Evolutionary conservation across 2,888 invertebrate genomes (phyloP), one percentile per base, ranked within the genome.

Genomic region (Synanthedon myopaeformis): DNA sequence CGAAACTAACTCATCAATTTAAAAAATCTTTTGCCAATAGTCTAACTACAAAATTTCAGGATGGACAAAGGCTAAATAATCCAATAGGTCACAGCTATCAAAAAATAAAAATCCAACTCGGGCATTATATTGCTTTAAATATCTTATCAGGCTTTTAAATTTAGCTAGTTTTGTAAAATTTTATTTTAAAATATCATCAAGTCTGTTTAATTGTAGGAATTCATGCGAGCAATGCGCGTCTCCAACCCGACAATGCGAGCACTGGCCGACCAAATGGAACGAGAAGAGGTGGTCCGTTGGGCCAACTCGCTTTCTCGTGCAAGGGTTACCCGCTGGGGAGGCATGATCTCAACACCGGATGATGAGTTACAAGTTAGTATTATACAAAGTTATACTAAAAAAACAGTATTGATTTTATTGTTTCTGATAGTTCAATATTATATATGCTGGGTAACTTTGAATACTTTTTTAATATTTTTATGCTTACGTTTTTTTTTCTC

Each of bases 311-410:
- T 97, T 51, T 89, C 95, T 0, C 85, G 95, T 51, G 96, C 96
- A 14, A 88, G 97, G 56, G 98, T 98, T 50, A 97, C 97, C 1
- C 90, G 98, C 55, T 98, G 98, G 98, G 98, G 98, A 54, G 98
- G 98, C 54, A 97, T 98, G 97, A 98, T 98, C 70, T 97, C 97
- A 35, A 98, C 98, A 11, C 98, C 98, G 0, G 98, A 98, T 76
- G 96, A 96, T 79, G 93, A 96, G 53, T 87, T 97, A 63, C 96
- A 96, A 91, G 95, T 95, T 71, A 69, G n/a, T n/a, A 45, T 45
- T 45, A 14, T 6, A 11, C 8, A 45, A 8, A 14, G 23, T n/a
- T 42, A 11, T 42, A n/a, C 12, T 42, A 3, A 42, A 12, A 42
- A 42, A 42, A 49, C 14, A n/a, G n/a, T n/a, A 17, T 49, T 14